These are phyloP conservation scores for Brachionus calyciflorus DNA, from an alignment of 1,140 invertebrate species.

Conservation along the genomic window DNA sequence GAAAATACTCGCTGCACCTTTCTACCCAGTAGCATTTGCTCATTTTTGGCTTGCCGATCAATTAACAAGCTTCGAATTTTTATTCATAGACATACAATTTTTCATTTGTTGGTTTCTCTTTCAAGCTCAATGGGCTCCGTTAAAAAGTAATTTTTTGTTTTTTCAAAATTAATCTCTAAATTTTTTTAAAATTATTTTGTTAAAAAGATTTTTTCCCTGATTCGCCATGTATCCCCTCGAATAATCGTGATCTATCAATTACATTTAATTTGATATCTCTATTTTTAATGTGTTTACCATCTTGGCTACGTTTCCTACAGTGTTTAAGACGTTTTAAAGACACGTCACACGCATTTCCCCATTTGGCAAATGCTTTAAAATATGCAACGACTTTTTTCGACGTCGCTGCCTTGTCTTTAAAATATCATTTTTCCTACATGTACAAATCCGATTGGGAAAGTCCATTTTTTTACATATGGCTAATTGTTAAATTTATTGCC, in stretches of 20 bases:
- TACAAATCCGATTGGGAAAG: constrained; percentile 42
- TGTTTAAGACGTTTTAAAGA: constrained; percentile 84
- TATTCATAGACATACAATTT: constrained; percentile 89
- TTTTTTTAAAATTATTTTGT: neutral
- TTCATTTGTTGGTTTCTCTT: constrained; percentile 69
- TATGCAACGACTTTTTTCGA: constrained; percentile 93
- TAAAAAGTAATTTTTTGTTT: too few relatives aligned
- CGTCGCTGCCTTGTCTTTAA: neutral
- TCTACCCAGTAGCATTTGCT: constrained; percentile 91
- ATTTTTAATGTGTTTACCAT: constrained; percentile 68
- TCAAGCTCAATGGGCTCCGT: constrained; percentile 36
- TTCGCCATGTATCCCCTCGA: neutral
- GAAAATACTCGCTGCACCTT: constrained; percentile 74
- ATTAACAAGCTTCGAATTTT: constrained; percentile 83
- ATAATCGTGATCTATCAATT: neutral
- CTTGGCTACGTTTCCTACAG: constrained; percentile 95
- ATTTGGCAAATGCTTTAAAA: constrained; percentile 94
- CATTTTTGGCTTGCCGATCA: constrained; percentile 99
- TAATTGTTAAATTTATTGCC: constrained; percentile 69
- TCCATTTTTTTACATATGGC: constrained; percentile 46
- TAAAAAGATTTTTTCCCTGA: neutral
- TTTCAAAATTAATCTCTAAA: neutral
- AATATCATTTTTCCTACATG: constrained; percentile 59
- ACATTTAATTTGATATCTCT: constrained; percentile 29
- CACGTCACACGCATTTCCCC: constrained; percentile 78